Conservation (phyloP, 2,888 invertebrate genomes). For the Seladonia tumulorum region DNA sequence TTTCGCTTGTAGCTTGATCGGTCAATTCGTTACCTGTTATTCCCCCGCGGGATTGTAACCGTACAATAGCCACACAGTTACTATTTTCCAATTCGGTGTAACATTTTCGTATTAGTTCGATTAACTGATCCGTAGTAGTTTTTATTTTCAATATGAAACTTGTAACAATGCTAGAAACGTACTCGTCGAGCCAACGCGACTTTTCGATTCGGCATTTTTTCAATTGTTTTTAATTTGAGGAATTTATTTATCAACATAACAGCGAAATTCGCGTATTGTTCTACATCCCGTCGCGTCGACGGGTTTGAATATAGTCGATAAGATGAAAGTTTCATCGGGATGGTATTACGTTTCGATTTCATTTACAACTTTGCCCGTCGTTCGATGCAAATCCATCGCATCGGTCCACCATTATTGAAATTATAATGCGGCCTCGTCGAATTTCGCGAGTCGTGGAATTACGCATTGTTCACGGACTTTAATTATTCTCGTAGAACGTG, state of each 20-base stretch:
- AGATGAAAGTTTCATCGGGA: constrained; percentile 14
- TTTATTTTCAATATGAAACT: neutral
- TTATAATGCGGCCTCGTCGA: neutral
- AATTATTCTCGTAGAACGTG: constrained; percentile 14
- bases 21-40: neutral
- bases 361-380: neutral
- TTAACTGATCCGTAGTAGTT: neutral
- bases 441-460: neutral
- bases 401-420: constrained; percentile 14
- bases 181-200: neutral
- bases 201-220: neutral
- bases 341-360: neutral
- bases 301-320: neutral
- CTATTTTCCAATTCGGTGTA: neutral
- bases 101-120: constrained; percentile 1
- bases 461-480: constrained; percentile 6
- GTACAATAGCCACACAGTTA: neutral
- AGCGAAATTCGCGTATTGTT: neutral
- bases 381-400: neutral
- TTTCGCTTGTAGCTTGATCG: constrained; percentile 1
- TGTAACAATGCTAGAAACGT: neutral
- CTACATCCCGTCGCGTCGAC: neutral
- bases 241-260: neutral
- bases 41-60: neutral
- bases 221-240: neutral